phyloP scores from a whole-genome alignment of 2,797 vertebrate species.

The Gallinago nigripennis region DNA sequence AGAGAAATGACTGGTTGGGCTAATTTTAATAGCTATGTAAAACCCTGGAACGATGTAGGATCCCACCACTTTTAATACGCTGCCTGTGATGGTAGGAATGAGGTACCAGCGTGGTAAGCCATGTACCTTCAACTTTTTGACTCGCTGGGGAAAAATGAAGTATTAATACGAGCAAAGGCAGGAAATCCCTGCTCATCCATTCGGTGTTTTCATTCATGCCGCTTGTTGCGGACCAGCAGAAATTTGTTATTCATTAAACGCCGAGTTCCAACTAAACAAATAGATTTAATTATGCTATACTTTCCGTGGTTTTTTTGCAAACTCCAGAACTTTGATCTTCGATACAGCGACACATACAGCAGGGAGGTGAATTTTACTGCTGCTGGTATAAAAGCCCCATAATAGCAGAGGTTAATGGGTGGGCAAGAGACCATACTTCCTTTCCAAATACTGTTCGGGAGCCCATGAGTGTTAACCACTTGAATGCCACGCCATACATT shows the following conservation, averaged over 20 bases:
- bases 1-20: not conserved
- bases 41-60: not conserved
- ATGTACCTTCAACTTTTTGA: not conserved
- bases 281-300: not conserved
- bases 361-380: slow-evolving; percentile 23
- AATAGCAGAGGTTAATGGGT: slow-evolving; percentile 15
- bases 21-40: not conserved
- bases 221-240: not conserved
- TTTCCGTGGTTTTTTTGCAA: not conserved
- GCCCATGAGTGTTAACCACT: not conserved
- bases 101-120: not conserved
- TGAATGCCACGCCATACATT: not conserved
- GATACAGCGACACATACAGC: not conserved
- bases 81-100: not conserved
- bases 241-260: not conserved
- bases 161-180: not conserved
- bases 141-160: not conserved
- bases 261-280: not conserved
- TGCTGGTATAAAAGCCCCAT: slow-evolving; percentile 1
- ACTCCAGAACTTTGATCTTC: not conserved
- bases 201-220: not conserved
- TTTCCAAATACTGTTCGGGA: not conserved
- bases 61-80: not conserved
- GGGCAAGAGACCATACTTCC: not conserved
- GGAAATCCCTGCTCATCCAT: not conserved